A percentile compares a stretch with the other conserved stretches of the same genome.
Conservation (phyloP, 2,888 invertebrate species). For the Portevinia maculata region DNA sequence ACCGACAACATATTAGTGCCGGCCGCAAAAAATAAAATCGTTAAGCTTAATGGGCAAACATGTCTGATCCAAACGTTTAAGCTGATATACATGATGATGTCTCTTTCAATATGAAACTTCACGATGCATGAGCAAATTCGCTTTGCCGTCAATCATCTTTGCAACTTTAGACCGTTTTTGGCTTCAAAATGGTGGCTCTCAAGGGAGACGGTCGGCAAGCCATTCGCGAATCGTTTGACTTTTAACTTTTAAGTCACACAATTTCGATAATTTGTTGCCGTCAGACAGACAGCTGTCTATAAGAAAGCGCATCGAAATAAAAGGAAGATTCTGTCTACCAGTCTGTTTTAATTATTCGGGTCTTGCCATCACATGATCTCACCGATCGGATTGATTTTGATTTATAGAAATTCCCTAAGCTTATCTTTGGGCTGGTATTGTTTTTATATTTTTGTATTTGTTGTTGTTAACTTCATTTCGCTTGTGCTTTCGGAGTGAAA, state of each 20-base stretch:
- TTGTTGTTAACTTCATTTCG: conserved; percentile 5
- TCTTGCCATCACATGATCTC: not conserved
- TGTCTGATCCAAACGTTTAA: conserved; percentile 33
- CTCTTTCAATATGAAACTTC: conserved; percentile 42
- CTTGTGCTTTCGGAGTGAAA: conserved; percentile 36
- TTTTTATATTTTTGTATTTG: no score
- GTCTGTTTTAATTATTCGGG: conserved; percentile 22
- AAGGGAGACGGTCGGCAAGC: conserved; percentile 19
- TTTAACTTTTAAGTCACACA: no score
- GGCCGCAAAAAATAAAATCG: conserved; percentile 16
- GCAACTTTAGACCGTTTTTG: not conserved
- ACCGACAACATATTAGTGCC: no score
- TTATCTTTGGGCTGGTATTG: conserved; percentile 18
- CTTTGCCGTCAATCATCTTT: conserved; percentile 15
- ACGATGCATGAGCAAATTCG: conserved; percentile 37
- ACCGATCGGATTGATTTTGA: conserved; percentile 27
- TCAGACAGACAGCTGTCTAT: not conserved
- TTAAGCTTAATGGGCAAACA: conserved; percentile 50
- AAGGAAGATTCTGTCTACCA: not conserved
- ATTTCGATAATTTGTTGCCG: not conserved
- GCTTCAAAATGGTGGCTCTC: conserved; percentile 1
- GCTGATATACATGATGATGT: conserved; percentile 38
- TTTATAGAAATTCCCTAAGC: conserved; percentile 9
- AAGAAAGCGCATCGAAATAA: conserved; percentile 23
- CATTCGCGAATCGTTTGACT: not conserved